Evolutionary conservation across 2,888 invertebrate genomes (phyloP).

Genomic region (Lycaena phlaeas): DNA sequence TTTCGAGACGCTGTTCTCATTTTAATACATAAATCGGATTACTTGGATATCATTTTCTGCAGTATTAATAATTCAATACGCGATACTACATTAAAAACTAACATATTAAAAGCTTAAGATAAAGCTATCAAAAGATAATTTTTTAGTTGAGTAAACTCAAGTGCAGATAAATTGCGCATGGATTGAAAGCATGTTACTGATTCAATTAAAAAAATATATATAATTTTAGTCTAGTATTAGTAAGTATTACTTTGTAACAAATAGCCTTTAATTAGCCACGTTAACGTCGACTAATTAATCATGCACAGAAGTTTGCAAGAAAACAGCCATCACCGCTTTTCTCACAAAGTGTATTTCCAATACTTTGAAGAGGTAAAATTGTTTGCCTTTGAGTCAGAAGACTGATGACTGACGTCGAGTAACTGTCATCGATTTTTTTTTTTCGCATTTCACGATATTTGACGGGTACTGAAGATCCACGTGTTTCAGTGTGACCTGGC

Average conservation of each 20-base stretch:
- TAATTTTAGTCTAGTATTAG: too few relatives aligned
- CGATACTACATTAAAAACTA: too few relatives aligned
- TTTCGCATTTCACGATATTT: constrained; percentile 22
- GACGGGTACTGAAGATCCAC: constrained; percentile 27
- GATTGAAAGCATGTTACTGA: too few relatives aligned
- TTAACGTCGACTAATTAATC: neutral
- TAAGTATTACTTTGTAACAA: neutral
- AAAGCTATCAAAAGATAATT: too few relatives aligned
- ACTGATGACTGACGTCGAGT: constrained; percentile 31
- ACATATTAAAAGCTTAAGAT: too few relatives aligned
- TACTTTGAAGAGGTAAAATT: neutral
- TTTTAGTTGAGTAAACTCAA: too few relatives aligned
- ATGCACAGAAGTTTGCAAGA: constrained; percentile 4
- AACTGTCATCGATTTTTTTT: constrained; percentile 32
- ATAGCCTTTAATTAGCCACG: neutral
- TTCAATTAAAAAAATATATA: too few relatives aligned
- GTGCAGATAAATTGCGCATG: too few relatives aligned
- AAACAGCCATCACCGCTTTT: too few relatives aligned
- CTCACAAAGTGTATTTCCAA: constrained; percentile 1
- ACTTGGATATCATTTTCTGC: neutral
- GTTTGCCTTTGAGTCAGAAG: constrained; percentile 14
- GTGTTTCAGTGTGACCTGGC: constrained; percentile 40
- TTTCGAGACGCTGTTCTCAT: constrained; percentile 3
- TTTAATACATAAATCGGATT: constrained; percentile 1
- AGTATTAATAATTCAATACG: too few relatives aligned